Evolutionary conservation across 2,113 vertebrate genomes (phyloP), one percentile per base, ranked within the genome.

Genomic region (Clupea harengus): DNA sequence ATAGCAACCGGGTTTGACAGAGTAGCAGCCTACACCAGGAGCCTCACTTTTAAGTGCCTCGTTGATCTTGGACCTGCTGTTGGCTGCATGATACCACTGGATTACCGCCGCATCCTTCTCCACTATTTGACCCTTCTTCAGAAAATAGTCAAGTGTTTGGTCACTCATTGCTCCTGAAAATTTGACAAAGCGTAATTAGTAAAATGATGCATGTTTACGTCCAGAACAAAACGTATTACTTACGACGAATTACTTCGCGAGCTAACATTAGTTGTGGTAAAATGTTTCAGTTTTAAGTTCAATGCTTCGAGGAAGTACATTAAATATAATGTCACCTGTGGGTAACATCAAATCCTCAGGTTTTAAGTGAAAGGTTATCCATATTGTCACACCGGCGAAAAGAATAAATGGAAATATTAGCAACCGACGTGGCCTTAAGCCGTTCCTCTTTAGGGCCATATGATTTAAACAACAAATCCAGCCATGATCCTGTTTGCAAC

Each of bases 71-170:
- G 88, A 85, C 60, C 94, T 94, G 91, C 91, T 96, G 92, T 97
- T 98, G 49, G 94, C 95, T 0, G 94, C 96, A 60, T 98, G 97
- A 22, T 90, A 94, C 97, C 97, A 98, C 15, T 84, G 45, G n/a
- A 98, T 89, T 64, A 95, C 93, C 0, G 94, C 93, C 0, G 94
- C 96, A 88, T 97, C 95, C 82, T 86, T 93, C 78, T 54, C 82
- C 13, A 81, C 50, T 39, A 97, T 93, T 39, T 84, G 89, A 2
- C 89, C 86, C 39, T 83, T 92, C 22, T 87, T 90, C 57, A 93
- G 64, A 81, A 97, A 97, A 90, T 95, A 96, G 7, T 95, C 89
- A 85, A 97, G 84, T 25, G 96, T 94, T 18, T 39, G 82, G 5
- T 93, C 92, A 0, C 80, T 28, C 94, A 95, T 95, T 17, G 20